Conservation (phyloP, 2,113 vertebrate species). For the Clinocottus analis region DNA sequence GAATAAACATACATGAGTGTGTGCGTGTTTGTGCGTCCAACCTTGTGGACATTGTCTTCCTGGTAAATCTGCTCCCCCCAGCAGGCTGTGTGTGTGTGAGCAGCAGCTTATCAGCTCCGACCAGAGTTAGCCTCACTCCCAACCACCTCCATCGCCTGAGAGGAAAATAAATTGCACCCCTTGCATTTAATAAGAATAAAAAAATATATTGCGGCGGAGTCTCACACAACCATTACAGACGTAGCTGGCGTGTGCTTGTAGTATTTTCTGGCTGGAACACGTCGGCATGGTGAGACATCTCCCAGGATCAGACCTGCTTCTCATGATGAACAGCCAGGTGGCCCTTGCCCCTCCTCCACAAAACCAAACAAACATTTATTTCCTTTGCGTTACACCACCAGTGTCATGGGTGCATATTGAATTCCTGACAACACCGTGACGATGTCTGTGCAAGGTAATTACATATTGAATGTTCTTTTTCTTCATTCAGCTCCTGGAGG, state of each 20-base stretch:
- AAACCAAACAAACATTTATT: slow-evolving; percentile 76
- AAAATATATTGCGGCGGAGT: slow-evolving; percentile 90
- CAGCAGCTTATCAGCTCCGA: too few relatives aligned
- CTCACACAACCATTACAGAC: slow-evolving; percentile 86
- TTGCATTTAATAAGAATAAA: slow-evolving; percentile 95
- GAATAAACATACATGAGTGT: too few relatives aligned
- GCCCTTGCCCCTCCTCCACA: slow-evolving; percentile 39
- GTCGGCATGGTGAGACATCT: slow-evolving; percentile 67
- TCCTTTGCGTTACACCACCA: slow-evolving; percentile 61
- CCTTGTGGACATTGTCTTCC: too few relatives aligned
- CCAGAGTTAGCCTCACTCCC: too few relatives aligned
- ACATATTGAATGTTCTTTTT: slow-evolving; percentile 80
- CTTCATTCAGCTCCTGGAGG: slow-evolving; percentile 75
- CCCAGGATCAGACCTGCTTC: slow-evolving; percentile 42
- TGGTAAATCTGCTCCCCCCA: too few relatives aligned
- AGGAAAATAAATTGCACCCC: slow-evolving; percentile 96
- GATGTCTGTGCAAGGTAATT: slow-evolving; percentile 80
- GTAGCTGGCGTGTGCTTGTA: slow-evolving; percentile 63
- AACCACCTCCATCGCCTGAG: too few relatives aligned
- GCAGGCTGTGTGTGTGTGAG: too few relatives aligned
- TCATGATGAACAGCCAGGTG: slow-evolving; percentile 68
- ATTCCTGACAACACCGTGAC: slow-evolving; percentile 69
- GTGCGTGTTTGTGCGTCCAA: too few relatives aligned
- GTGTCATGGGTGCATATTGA: slow-evolving; percentile 77
- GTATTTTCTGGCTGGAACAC: slow-evolving; percentile 65